Percentiles rank a stretch among this genome's conserved stretches.
phyloP scores from a whole-genome alignment of 1,140 invertebrate genomes.

The Colletes gigas region DNA sequence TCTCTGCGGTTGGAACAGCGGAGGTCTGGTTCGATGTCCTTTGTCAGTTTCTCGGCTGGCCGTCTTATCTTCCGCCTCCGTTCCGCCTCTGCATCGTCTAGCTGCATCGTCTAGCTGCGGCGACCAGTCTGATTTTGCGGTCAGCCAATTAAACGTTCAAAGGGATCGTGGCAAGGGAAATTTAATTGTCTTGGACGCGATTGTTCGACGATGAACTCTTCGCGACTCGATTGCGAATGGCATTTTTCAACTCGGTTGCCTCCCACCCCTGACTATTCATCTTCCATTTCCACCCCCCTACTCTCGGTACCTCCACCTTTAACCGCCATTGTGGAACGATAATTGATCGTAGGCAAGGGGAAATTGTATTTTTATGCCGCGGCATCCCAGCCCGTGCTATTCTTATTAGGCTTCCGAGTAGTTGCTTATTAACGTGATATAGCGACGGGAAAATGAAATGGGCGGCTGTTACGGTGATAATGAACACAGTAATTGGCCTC shows the following conservation, averaged over 20 bases:
- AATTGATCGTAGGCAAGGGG: constrained; percentile 10
- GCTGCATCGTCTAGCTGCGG: constrained; percentile 5
- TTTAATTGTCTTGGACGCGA: constrained; percentile 26
- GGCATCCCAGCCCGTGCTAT: background rate
- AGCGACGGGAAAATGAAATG: constrained; percentile 20
- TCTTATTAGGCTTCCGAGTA: constrained; percentile 24
- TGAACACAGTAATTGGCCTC: constrained; percentile 39
- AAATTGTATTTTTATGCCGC: constrained; percentile 10
- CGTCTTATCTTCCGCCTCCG: constrained; percentile 14
- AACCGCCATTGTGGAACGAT: background rate
- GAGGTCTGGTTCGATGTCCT: constrained; percentile 9
- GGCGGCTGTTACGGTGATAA: constrained; percentile 21
- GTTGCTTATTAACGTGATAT: constrained; percentile 35
- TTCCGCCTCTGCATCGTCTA: background rate
- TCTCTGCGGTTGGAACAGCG: background rate
- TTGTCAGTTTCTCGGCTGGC: constrained; percentile 26
- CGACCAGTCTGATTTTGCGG: constrained; percentile 23
- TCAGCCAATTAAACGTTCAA: constrained; percentile 52
- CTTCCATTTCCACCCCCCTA: background rate
- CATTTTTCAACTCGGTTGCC: background rate
- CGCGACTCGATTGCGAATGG: background rate
- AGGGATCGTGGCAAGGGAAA: constrained; percentile 19
- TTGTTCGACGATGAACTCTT: background rate
- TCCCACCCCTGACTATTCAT: background rate
- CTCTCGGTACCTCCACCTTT: background rate